phyloP scores from a whole-genome alignment of 2,888 invertebrate species.

The Idaea aversata region DNA sequence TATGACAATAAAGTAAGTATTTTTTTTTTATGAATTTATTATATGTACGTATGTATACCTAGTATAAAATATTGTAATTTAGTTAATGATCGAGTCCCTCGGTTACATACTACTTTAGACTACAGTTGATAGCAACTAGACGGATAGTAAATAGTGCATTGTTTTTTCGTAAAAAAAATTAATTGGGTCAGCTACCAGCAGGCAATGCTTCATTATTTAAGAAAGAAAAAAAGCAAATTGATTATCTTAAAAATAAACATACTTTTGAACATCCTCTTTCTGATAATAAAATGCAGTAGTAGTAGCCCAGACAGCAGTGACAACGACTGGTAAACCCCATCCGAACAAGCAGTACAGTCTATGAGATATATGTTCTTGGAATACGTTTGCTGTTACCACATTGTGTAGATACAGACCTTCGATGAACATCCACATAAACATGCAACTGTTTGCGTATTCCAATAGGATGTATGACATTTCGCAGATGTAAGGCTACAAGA shows the following conservation, averaged over 20 bases:
- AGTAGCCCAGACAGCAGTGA: constrained; percentile 85
- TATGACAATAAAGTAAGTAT: no score
- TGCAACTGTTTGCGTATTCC: constrained; percentile 93
- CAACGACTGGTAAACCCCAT: constrained; percentile 86
- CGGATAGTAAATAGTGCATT: no score
- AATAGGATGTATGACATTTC: constrained; percentile 88
- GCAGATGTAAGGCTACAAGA: constrained; percentile 87
- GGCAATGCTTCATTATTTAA: no score
- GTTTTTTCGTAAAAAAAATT: no score
- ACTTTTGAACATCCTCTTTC: constrained; percentile 47
- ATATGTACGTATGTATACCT: no score
- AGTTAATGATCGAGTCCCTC: no score
- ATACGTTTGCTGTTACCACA: constrained; percentile 87
- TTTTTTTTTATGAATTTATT: no score
- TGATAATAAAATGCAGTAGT: constrained; percentile 73
- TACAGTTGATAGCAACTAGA: no score
- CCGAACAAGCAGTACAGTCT: constrained; percentile 84
- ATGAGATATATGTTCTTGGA: constrained; percentile 81
- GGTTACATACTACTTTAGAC: no score
- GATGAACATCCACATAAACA: constrained; percentile 98
- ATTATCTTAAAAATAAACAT: constrained; percentile 21
- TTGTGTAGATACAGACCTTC: constrained; percentile 95
- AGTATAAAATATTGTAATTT: no score
- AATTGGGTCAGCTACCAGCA: no score
- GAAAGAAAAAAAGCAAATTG: no score